A percentile compares a stretch with the other conserved stretches of the same genome.
Conservation (phyloP, 2,797 vertebrate genomes). For the Hyperoplus lanceolatus region DNA sequence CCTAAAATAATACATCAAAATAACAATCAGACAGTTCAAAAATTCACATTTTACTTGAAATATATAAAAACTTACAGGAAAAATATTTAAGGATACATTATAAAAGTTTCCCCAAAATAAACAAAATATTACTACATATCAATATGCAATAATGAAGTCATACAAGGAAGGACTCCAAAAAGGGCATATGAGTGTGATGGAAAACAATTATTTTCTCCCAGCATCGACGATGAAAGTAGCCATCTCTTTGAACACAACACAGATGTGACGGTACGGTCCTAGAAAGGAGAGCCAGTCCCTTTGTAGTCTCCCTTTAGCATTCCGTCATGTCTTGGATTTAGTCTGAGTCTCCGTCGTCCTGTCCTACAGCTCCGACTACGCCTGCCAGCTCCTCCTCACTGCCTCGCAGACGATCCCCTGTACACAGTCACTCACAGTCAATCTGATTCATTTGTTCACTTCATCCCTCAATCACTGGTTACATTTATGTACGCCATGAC, state of each 20-base stretch:
- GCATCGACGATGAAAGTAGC: slow-evolving; percentile 19
- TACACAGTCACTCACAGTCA: slow-evolving; percentile 32
- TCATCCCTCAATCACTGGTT: neutral
- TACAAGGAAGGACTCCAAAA: neutral
- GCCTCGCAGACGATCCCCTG: slow-evolving; percentile 94
- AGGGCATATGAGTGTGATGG: slow-evolving; percentile 23
- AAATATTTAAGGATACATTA: slow-evolving; percentile 20
- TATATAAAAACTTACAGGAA: slow-evolving; percentile 51
- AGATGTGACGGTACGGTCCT: slow-evolving; percentile 25
- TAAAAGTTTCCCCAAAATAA: slow-evolving; percentile 25
- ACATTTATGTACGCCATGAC: neutral
- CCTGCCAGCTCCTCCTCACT: slow-evolving; percentile 91
- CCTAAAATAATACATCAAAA: neutral
- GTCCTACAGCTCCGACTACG: slow-evolving; percentile 84
- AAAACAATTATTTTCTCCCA: slow-evolving; percentile 17
- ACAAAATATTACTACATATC: slow-evolving; percentile 27
- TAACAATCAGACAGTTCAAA: slow-evolving; percentile 26
- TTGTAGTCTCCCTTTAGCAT: slow-evolving; percentile 6
- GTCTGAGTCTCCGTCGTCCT: slow-evolving; percentile 90
- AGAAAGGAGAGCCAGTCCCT: slow-evolving; percentile 4
- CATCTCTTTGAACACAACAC: neutral
- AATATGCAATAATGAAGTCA: slow-evolving; percentile 26
- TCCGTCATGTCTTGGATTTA: slow-evolving; percentile 74
- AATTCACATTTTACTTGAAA: slow-evolving; percentile 61
- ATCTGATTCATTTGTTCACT: slow-evolving; percentile 18